phyloP scores from a whole-genome alignment of 53 echinoderm and acorn worm species.

The Hippasteria phrygiana region DNA sequence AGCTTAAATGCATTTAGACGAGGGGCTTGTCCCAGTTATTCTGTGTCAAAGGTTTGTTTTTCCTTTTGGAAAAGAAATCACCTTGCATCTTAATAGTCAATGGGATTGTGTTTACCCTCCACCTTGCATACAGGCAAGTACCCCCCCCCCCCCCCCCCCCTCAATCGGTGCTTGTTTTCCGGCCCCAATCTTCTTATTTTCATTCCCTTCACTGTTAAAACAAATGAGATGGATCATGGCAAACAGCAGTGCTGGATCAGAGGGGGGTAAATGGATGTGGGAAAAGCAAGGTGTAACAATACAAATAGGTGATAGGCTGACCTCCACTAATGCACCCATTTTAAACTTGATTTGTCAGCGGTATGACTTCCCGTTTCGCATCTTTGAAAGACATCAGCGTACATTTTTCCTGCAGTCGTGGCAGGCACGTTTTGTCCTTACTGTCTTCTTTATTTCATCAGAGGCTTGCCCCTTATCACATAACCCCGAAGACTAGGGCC shows the following conservation, averaged over 20 bases:
- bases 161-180: conserved; percentile 42
- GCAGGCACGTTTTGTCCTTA: conserved; percentile 21
- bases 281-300: conserved; percentile 24
- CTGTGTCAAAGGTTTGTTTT: conserved; percentile 12
- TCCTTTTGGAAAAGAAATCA: conserved; percentile 30
- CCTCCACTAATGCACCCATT: not conserved
- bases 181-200: conserved; percentile 27
- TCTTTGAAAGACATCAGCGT: not conserved
- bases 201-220: conserved; percentile 52
- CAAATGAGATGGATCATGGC: conserved; percentile 40
- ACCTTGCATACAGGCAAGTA: not conserved
- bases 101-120: conserved; percentile 27
- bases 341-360: not conserved
- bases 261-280: conserved; percentile 11
- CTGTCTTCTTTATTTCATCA: not conserved
- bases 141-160: not conserved
- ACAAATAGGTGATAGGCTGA: conserved; percentile 45
- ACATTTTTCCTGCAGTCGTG: not conserved
- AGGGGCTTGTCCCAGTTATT: conserved; percentile 14
- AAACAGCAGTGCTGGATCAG: conserved; percentile 6
- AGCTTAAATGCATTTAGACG: not conserved
- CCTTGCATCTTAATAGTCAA: not conserved
- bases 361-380: not conserved
- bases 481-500: not conserved
- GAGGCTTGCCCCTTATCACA: not conserved